Base-by-base conservation (phyloP, 23 tunicate species). In the Trididemnum miniatum region DNA sequence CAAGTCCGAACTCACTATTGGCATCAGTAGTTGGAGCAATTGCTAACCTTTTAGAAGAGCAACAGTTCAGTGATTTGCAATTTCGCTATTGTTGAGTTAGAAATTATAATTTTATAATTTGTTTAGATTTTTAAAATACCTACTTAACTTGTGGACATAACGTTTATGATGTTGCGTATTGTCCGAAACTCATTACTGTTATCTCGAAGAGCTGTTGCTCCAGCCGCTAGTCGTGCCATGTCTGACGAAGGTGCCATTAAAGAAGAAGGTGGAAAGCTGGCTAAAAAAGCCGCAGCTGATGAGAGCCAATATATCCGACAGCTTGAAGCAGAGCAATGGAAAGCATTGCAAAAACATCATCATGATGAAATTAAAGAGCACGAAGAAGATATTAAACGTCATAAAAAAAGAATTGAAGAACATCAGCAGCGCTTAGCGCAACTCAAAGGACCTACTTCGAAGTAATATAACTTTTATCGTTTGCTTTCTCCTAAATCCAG, bases 231-330 rank as follows among this genome's bases (percentile, higher is more conserved):
- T 1, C 71, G 90, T 18, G 37, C 77, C 2, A 91, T 91, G 97
- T 40, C 52, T 23, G 83, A 81, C 60, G 97, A 91, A 30, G 97
- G 97, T 20, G 86, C 90, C 0, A 91, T 91, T 57, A 72, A 73
- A 49, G 71, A 91, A 29, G 97, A 89, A 44, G 97, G 97, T 9
- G 97, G 97, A 31, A 83, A 73, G 40, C 87, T 91, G 2, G 87
- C 90, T 36, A 89, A 91, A 39, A 91, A 91, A 39, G 97, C 89
- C 15, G 89, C 85, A 66, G 97, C 97, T 0, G 97, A 91, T 29
- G 92, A 92, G 83, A 92, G 65, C 86, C 92, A 89, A 85, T 93
- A 93, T 76, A 71, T 93, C 34, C 83, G 98, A 25, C 95, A 89
- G 36, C 36, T 93, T 24, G 95, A 93, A 59, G 65, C 51, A 29